Base-by-base conservation (phyloP, 1,140 invertebrate species). In the Heliothis subflexa region DNA sequence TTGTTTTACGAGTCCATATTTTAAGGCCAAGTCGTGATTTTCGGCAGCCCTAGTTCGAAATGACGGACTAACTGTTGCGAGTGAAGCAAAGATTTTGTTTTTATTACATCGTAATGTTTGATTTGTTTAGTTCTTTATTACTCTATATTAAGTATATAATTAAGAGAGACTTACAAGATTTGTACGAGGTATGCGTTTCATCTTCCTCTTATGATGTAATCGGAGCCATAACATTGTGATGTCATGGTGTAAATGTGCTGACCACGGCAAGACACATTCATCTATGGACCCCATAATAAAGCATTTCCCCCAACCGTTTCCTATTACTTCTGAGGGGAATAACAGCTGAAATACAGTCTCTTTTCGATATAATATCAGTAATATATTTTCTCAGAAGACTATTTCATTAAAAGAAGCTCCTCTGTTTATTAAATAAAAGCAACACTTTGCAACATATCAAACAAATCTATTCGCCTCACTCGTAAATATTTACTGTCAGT, bases 1-100 rank as follows among this genome's bases (percentile, higher is more conserved):
- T 87, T 54, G 64, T 14, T 59, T 76, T 62, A 80, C 72, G 78
- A 82, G 75, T 85, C 84, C 82, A 89, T 88, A 86, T 85, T 85
- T 85, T 74, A 52, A 47, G 66, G 21, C 47, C 40, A 1, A 9
- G 66, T 25, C 45, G 66, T 70, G 66, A 70, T 52, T 62, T 70
- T 70, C 66, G 66, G 50, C 66, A 70, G 14, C 66, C 66, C 66
- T 70, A 52, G 47, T 52, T 49, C 50, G 50, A 68, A 70, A 52
- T 70, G 66, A 70, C 47, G 66, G 66, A 18, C 50, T 52, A 70
- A 52, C 4, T 70, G 66, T 49, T 70, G 21, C 47, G 5, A 50
- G 50, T 14, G 21, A 18, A 49, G 47, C 66, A 28, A 47, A 21
- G 66, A 70, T 49, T 70, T 70, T 52, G 18, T 52, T 70, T 70